Conservation (phyloP, 2,888 invertebrate genomes). For the Mesochorus sp. region DNA sequence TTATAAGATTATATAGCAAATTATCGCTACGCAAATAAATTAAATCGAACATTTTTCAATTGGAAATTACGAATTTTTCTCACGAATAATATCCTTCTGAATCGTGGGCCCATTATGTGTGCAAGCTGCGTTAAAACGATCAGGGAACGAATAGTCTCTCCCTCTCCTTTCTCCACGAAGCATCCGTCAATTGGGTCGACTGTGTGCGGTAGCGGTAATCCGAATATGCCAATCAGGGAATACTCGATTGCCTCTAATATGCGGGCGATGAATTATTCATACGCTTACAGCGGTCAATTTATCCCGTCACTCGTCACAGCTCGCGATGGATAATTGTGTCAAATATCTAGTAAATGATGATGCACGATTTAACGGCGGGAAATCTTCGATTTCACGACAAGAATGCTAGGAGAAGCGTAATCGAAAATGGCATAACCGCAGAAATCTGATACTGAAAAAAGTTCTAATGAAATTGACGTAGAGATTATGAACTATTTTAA, state of each 20-base stretch:
- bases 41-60: too few species aligned
- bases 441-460: background rate
- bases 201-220: constrained; percentile 49
- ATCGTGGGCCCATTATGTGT: constrained; percentile 3
- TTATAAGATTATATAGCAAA: too few species aligned
- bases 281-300: constrained; percentile 61
- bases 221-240: constrained; percentile 63
- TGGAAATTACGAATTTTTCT: background rate
- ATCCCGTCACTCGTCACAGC: constrained; percentile 62
- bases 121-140: constrained; percentile 18
- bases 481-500: too few species aligned
- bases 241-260: constrained; percentile 63
- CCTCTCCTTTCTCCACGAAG: background rate
- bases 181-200: constrained; percentile 49
- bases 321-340: constrained; percentile 55
- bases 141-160: constrained; percentile 32
- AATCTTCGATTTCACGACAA: constrained; percentile 29
- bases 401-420: background rate
- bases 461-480: too few species aligned
- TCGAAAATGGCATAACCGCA: constrained; percentile 1
- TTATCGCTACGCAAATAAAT: too few species aligned
- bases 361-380: constrained; percentile 11
- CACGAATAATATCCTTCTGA: background rate
- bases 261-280: constrained; percentile 63
- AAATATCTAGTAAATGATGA: constrained; percentile 54